phyloP scores from a whole-genome alignment of 2,113 vertebrate genomes.

The Gobius niger region DNA sequence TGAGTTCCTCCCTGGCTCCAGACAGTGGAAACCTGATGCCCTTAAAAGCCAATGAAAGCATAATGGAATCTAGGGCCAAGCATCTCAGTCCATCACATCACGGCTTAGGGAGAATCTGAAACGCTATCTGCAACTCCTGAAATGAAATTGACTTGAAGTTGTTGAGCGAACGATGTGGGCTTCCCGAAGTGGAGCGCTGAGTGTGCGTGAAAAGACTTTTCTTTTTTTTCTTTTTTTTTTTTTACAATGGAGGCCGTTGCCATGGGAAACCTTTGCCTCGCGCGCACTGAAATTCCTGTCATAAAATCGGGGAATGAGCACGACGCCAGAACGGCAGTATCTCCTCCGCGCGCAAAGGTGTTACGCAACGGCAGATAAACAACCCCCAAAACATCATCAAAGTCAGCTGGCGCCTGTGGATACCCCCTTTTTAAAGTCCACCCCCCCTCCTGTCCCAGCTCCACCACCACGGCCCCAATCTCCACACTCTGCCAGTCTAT shows the following conservation, averaged over 20 bases:
- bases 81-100: constrained; percentile 58
- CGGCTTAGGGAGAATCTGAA: constrained; percentile 48
- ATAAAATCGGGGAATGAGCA: constrained; percentile 42
- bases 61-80: constrained; percentile 72
- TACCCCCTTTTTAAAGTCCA: not conserved
- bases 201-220: constrained; percentile 51
- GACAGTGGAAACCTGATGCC: constrained; percentile 72
- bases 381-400: constrained; percentile 60
- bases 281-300: constrained; percentile 72
- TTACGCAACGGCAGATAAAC: constrained; percentile 71
- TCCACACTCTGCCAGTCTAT: constrained; percentile 44
- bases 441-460: constrained; percentile 22
- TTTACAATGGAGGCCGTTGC: constrained; percentile 73
- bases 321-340: constrained; percentile 12
- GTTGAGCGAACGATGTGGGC: constrained; percentile 31
- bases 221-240: constrained; percentile 25
- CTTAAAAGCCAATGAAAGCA: constrained; percentile 78
- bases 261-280: constrained; percentile 76
- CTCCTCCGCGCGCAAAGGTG: constrained; percentile 45
- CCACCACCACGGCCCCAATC: constrained; percentile 20
- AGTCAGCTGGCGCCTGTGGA: constrained; percentile 34
- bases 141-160: constrained; percentile 55
- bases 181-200: constrained; percentile 21
- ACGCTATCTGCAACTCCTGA: constrained; percentile 59
- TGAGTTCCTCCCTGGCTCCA: constrained; percentile 66